Evolutionary conservation across 2,797 vertebrate species (phyloP), one percentile per base, ranked within the genome.

Genomic region (Rhyacichthys aspro): DNA sequence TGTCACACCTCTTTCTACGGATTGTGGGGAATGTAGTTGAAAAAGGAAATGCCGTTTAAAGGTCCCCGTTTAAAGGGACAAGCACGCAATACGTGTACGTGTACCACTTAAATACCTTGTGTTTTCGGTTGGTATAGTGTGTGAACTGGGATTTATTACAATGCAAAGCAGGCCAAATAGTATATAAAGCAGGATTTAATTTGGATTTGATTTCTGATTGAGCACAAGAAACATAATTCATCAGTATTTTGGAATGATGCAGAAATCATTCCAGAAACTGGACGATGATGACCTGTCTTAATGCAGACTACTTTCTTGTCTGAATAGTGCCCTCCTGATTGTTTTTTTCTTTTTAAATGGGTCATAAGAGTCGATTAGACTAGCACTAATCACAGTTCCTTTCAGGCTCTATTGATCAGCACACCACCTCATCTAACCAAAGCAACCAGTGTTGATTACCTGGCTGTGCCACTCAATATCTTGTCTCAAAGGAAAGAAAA

Each of bases 21-120:
- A 64, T 56, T 70, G 6, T 90, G 89, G 89, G 84, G 75, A 47
- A 66, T 74, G 85, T 78, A 90, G 90, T 90, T 39, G 1, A 10
- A 17, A 28, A 1, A 11, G 0, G 41, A 39, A 55, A n/a, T 33
- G 7, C 1, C 0, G 42, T 91, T 91, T 91, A 92, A 90, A 90
- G 80, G 82, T 74, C 87, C 76, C 0, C 0, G 11, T 85, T 90
- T 90, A 90, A 90, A 90, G 86, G 66, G 81, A 78, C 74, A 84
- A 49, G 17, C 43, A 3, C 54, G 16, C 5, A 18, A 43, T 45
- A 43, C n/a, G 19, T 28, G 4, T 28, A 28, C 23, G 7, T 28
- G 2, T 23, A 2, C 19, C n/a, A n/a, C n/a, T n/a, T n/a, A n/a
- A n/a, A n/a, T 28, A 28, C 23, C 2, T 28, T 28, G 23, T 28